Base-by-base conservation (phyloP, 1,140 invertebrate genomes). In the Ladona fulva region DNA sequence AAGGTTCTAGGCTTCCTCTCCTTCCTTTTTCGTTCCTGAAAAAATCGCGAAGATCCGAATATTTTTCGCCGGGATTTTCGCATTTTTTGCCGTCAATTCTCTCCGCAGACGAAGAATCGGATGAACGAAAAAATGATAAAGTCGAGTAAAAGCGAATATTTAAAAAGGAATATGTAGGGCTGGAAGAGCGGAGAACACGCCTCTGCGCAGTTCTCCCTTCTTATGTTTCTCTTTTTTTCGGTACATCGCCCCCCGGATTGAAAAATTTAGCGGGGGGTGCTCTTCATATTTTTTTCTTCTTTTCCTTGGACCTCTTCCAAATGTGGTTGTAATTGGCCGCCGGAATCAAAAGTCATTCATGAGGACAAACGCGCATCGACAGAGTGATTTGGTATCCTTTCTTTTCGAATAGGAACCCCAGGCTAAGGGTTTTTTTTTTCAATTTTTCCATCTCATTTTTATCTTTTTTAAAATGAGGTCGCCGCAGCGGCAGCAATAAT, bases 381-480 rank as follows among this genome's bases (percentile, higher is more conserved):
- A 66, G 52, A 66, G 52, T 66, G 52, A 66, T 66, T 66, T 66
- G 52, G 52, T 66, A 66, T 66, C 52, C 52, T 66, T 66, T 66
- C 52, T 66, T 66, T 66, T 8, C 29, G 52, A 22, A 66, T 22
- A 22, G 52, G 52, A 37, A 66, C 52, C 52, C 52, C 52, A 12
- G 52, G 52, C 52, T 66, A 16, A 22, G n/a, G 1, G 3, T 66
- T 66, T 66, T 8, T 37, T 37, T 37, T 37, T 37, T 37, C 29
- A 37, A 37, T 37, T 37, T 37, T 37, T 37, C 29, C 29, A 37
- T 37, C 29, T 37, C 29, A 8, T 37, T 8, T 37, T 37, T n/a
- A n/a, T n/a, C n/a, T n/a, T 37, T 37, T 37, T 37, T 37, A 5
- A 37, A 37, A 37, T 37, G 29, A 37, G 29, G 29, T 37, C 29